Evolutionary conservation across 23 tunicate genomes (phyloP).

Genomic region (Pegea sp.): DNA sequence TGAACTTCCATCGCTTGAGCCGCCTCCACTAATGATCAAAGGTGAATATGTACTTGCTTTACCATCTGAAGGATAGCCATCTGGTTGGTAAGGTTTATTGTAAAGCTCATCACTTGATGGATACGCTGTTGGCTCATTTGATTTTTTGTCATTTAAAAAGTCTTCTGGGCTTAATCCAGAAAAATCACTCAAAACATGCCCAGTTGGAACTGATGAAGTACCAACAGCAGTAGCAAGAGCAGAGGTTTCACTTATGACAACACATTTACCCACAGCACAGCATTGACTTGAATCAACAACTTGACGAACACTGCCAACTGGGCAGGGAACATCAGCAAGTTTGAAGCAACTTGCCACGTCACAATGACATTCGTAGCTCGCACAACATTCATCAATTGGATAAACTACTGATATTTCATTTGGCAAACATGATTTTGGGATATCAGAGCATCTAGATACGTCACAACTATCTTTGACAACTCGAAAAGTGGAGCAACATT

Average conservation of each 20-base stretch:
- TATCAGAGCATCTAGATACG: constrained; percentile 12
- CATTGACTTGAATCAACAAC: constrained; percentile 52
- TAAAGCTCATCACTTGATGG: no score
- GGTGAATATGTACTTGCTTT: no score
- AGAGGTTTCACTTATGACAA: no score
- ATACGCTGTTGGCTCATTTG: no score
- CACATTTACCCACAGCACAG: constrained; percentile 84
- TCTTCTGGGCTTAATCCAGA: no score
- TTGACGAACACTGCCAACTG: constrained; percentile 46
- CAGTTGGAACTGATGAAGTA: neutral
- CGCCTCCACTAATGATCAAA: no score
- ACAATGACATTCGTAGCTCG: constrained; percentile 54
- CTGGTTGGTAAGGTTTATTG: neutral
- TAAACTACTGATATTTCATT: constrained; percentile 21
- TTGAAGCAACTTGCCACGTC: constrained; percentile 56
- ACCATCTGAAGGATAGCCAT: no score
- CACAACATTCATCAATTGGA: constrained; percentile 54
- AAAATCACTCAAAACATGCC: neutral
- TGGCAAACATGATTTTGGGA: constrained; percentile 16
- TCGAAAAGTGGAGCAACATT: constrained; percentile 51
- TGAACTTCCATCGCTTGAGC: neutral
- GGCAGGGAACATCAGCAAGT: constrained; percentile 66
- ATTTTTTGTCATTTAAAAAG: no score
- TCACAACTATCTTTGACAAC: constrained; percentile 72
- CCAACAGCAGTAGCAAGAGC: constrained; percentile 4